Conservation (phyloP, 2,113 vertebrate genomes). For the Bungarus multicinctus region DNA sequence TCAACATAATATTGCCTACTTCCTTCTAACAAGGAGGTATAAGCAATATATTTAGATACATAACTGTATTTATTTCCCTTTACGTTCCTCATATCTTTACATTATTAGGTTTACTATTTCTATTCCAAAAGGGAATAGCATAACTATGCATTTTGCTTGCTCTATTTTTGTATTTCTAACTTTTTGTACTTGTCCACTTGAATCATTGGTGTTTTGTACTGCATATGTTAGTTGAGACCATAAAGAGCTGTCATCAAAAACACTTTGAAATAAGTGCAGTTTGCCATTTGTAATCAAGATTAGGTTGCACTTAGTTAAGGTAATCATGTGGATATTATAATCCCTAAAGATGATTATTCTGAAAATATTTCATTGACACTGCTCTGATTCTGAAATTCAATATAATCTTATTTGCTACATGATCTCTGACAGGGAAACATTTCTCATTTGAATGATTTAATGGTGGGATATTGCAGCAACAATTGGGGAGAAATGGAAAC, state of each 20-base stretch:
- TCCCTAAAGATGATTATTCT: background rate
- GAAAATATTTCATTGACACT: background rate
- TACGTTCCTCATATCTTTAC: too few species aligned
- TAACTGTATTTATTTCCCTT: too few species aligned
- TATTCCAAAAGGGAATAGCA: too few species aligned
- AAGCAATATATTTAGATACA: too few species aligned
- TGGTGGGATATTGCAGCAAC: background rate
- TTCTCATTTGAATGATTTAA: background rate
- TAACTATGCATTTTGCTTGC: too few species aligned
- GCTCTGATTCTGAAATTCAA: background rate
- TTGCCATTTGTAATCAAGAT: background rate
- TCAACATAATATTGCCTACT: too few species aligned
- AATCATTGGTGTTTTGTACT: background rate
- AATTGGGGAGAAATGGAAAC: background rate
- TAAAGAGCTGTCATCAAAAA: background rate
- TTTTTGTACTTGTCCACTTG: background rate
- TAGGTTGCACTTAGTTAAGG: background rate
- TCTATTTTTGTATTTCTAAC: background rate
- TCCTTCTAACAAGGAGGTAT: too few species aligned
- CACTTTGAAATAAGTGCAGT: constrained; percentile 6
- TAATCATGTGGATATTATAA: background rate
- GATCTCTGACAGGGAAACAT: background rate
- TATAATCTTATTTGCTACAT: background rate
- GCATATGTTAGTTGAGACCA: background rate
- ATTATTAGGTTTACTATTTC: too few species aligned